Evolutionary conservation across 2,888 invertebrate genomes (phyloP).

Genomic region (Xestobium rufovillosum): DNA sequence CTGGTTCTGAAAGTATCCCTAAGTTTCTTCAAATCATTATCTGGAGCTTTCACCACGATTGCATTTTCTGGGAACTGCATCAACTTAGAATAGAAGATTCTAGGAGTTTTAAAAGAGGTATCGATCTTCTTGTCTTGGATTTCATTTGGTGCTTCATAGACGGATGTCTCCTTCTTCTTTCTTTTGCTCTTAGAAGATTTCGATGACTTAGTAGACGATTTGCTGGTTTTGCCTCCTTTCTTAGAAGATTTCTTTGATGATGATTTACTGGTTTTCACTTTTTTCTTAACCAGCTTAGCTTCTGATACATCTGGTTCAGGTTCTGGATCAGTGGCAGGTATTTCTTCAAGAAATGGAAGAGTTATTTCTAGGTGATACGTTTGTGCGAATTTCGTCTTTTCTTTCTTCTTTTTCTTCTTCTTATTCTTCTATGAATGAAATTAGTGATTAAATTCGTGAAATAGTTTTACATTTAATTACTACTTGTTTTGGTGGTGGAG

Average conservation of each 20-base stretch:
- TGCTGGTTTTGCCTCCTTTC: conserved; percentile 27
- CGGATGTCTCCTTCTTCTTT: conserved; percentile 17
- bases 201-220: conserved; percentile 33
- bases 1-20: conserved; percentile 50
- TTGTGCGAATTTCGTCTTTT: conserved; percentile 36
- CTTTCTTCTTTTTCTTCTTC: too few relatives aligned
- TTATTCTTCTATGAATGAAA: too few relatives aligned
- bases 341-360: conserved; percentile 48
- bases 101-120: conserved; percentile 47
- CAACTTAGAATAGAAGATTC: conserved; percentile 47
- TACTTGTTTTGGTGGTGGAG: conserved; percentile 49
- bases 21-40: conserved; percentile 45
- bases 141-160: conserved; percentile 31
- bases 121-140: conserved; percentile 26
- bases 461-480: conserved; percentile 26
- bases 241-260: conserved; percentile 22
- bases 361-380: conserved; percentile 49
- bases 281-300: conserved; percentile 16
- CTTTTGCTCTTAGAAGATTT: conserved; percentile 28
- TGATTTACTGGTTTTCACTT: conserved; percentile 4
- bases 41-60: conserved; percentile 43
- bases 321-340: conserved; percentile 27
- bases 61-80: conserved; percentile 50
- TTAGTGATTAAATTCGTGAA: too few relatives aligned
- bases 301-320: conserved; percentile 29